These are phyloP conservation scores for Agelas oroides DNA, from an alignment of 37 sponge, comb jelly and placozoan species.

Conservation along the genomic window DNA sequence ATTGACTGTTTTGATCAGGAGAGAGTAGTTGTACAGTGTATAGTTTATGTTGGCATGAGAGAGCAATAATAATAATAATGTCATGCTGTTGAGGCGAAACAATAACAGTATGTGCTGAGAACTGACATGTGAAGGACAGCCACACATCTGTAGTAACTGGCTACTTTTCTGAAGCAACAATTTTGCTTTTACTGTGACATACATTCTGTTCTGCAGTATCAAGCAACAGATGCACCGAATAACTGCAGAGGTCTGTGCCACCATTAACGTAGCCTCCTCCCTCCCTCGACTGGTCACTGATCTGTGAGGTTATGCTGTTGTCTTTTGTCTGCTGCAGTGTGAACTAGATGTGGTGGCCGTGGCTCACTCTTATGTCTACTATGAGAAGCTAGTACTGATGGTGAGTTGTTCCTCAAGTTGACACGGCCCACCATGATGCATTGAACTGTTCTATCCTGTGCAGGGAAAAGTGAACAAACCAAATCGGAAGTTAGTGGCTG, in stretches of 20 bases:
- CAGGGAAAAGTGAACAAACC: slow-evolving; percentile 82
- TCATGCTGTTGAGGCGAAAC: too few relatives aligned
- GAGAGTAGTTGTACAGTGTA: too few relatives aligned
- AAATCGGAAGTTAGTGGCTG: slow-evolving; percentile 74
- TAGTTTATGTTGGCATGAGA: too few relatives aligned
- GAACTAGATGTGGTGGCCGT: slow-evolving; percentile 63
- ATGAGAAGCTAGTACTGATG: slow-evolving; percentile 87
- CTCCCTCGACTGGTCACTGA: background rate
- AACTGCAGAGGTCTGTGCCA: slow-evolving; percentile 49
- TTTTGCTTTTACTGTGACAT: too few relatives aligned
- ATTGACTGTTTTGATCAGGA: background rate
- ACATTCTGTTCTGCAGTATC: slow-evolving; percentile 37
- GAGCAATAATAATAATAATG: too few relatives aligned
- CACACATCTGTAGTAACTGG: too few relatives aligned
- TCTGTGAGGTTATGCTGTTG: background rate
- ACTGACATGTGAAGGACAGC: too few relatives aligned
- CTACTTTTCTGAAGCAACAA: too few relatives aligned
- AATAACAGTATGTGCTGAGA: too few relatives aligned
- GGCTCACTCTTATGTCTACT: slow-evolving; percentile 86
- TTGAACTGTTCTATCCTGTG: too few relatives aligned
- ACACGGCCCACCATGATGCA: too few relatives aligned
- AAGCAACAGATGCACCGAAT: slow-evolving; percentile 68
- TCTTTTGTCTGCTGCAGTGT: slow-evolving; percentile 38
- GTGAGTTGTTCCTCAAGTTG: slow-evolving; percentile 19
- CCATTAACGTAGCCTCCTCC: background rate